Evolutionary conservation across 2,113 vertebrate species (phyloP).

Genomic region (Cyanocitta stelleri): DNA sequence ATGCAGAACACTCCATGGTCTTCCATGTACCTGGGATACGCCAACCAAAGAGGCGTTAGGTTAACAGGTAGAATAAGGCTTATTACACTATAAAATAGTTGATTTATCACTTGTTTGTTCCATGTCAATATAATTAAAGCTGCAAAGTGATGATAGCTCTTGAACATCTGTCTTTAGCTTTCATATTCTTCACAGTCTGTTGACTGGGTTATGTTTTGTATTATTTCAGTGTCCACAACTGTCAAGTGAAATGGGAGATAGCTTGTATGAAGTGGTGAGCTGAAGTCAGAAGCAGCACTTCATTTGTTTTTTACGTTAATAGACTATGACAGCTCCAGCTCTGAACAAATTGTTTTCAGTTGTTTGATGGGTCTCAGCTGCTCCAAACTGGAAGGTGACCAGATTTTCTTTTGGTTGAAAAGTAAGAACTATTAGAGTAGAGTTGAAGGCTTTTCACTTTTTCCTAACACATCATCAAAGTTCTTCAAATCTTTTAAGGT

Average conservation of each 20-base stretch:
- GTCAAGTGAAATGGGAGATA: slow-evolving; percentile 71
- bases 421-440: slow-evolving; percentile 36
- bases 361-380: slow-evolving; percentile 75
- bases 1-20: not conserved
- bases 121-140: slow-evolving; percentile 74
- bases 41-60: not conserved
- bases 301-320: slow-evolving; percentile 70
- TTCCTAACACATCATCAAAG: not conserved
- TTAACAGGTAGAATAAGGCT: slow-evolving; percentile 22
- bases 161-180: slow-evolving; percentile 78
- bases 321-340: slow-evolving; percentile 71
- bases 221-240: slow-evolving; percentile 80
- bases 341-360: slow-evolving; percentile 75
- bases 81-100: slow-evolving; percentile 47
- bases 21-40: not conserved
- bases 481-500: not conserved
- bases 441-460: slow-evolving; percentile 2
- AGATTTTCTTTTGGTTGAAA: slow-evolving; percentile 58
- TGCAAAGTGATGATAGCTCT: slow-evolving; percentile 72
- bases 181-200: slow-evolving; percentile 77
- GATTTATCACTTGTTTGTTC: slow-evolving; percentile 62
- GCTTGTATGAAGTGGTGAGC: slow-evolving; percentile 36
- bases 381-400: slow-evolving; percentile 63
- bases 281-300: slow-evolving; percentile 49
- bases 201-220: slow-evolving; percentile 75